A percentile compares a stretch with the other conserved stretches of the same genome.
phyloP scores from a whole-genome alignment of 2,888 invertebrate genomes.

The Chymomyza fuscimana region DNA sequence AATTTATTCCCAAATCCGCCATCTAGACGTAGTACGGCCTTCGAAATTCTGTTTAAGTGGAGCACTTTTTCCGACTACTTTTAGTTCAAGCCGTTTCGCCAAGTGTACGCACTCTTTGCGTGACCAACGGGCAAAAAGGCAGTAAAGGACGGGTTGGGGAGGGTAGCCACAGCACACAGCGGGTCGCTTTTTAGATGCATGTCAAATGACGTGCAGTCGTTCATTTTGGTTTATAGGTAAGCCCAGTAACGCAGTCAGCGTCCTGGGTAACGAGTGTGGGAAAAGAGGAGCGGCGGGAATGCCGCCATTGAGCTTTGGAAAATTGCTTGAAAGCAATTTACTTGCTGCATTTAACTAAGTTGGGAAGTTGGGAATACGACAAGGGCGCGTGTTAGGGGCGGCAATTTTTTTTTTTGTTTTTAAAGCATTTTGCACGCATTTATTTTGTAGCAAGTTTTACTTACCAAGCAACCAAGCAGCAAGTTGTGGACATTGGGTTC shows the following conservation, averaged over 20 bases:
- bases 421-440: conserved; percentile 60
- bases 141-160: background rate
- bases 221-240: conserved; percentile 67
- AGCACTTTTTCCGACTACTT: no score
- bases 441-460: conserved; percentile 41
- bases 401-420: conserved; percentile 18
- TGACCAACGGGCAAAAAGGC: background rate
- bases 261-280: background rate
- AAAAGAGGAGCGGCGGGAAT: conserved; percentile 21
- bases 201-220: conserved; percentile 45
- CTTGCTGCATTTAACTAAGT: conserved; percentile 38
- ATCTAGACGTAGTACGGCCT: no score
- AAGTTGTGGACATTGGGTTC: conserved; percentile 57
- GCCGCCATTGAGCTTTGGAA: conserved; percentile 24
- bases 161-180: background rate
- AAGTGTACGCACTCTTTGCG: background rate
- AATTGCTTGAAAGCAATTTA: conserved; percentile 55
- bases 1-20: no score
- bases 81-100: no score
- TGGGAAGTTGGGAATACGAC: conserved; percentile 23
- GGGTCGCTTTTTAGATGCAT: conserved; percentile 12
- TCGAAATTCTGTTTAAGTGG: no score
- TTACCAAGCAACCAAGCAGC: conserved; percentile 60
- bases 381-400: conserved; percentile 1
- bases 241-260: conserved; percentile 16